A percentile compares a stretch with the other conserved stretches of the same genome.
Conservation (phyloP, 2,888 invertebrate genomes). For the Andricus curvator region DNA sequence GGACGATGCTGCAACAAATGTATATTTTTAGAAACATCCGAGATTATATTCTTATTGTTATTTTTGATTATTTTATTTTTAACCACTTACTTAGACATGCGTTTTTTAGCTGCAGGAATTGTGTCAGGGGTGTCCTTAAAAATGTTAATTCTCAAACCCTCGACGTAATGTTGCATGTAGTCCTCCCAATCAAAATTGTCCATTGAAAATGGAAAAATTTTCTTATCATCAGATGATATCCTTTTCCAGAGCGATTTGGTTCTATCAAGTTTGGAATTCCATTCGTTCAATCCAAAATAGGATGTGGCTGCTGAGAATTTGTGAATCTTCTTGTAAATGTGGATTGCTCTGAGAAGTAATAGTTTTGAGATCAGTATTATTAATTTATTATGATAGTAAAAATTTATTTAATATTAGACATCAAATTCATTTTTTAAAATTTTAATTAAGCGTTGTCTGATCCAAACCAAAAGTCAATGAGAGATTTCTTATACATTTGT, state of each 20-base stretch:
- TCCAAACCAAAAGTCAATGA: too few relatives aligned
- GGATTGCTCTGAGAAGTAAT: slow-evolving; percentile 75
- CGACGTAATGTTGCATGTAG: slow-evolving; percentile 79
- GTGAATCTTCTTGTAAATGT: slow-evolving; percentile 79
- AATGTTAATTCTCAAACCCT: slow-evolving; percentile 78
- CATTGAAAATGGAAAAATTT: slow-evolving; percentile 78
- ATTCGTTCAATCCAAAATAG: slow-evolving; percentile 79
- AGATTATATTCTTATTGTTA: neutral
- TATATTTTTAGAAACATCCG: neutral
- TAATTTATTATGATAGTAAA: too few relatives aligned
- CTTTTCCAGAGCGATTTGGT: slow-evolving; percentile 75
- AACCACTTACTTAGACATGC: slow-evolving; percentile 64
- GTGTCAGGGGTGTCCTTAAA: slow-evolving; percentile 78
- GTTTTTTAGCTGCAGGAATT: slow-evolving; percentile 64
- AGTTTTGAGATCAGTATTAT: too few relatives aligned
- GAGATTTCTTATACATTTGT: too few relatives aligned
- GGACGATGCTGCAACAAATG: slow-evolving; percentile 58
- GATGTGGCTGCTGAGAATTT: slow-evolving; percentile 77
- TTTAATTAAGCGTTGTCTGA: too few relatives aligned
- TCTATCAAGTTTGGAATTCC: slow-evolving; percentile 68
- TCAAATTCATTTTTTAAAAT: too few relatives aligned
- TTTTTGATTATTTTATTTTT: neutral
- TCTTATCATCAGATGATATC: slow-evolving; percentile 75
- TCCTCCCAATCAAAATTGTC: slow-evolving; percentile 78
- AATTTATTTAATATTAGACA: too few relatives aligned